These are phyloP conservation scores for Enoplosus armatus DNA, from an alignment of 2,797 vertebrate genomes.

Conservation along the genomic window DNA sequence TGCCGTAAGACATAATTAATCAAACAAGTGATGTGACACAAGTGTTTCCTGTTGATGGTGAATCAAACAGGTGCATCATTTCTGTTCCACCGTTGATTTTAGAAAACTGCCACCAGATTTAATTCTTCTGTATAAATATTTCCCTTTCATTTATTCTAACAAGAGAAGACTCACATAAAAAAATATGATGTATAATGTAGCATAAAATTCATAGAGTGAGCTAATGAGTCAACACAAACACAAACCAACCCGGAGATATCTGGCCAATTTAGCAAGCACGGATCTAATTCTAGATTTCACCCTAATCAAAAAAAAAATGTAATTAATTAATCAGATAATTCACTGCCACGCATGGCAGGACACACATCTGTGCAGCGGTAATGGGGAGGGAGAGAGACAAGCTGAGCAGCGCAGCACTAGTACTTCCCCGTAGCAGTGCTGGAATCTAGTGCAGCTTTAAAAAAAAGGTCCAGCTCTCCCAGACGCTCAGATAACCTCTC, in stretches of 20 bases:
- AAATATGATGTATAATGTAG: slow-evolving; percentile 21
- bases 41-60: slow-evolving; percentile 62
- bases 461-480: slow-evolving; percentile 55
- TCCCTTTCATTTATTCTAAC: slow-evolving; percentile 14
- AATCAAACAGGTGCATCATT: slow-evolving; percentile 74
- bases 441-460: slow-evolving; percentile 73
- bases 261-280: slow-evolving; percentile 76
- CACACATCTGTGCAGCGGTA: slow-evolving; percentile 82
- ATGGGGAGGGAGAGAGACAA: slow-evolving; percentile 62
- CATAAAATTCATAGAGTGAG: slow-evolving; percentile 45
- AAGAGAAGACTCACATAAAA: neutral
- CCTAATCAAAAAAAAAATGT: slow-evolving; percentile 84
- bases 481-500: slow-evolving; percentile 58
- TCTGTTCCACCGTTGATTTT: slow-evolving; percentile 23
- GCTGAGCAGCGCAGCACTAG: slow-evolving; percentile 62
- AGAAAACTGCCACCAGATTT: neutral
- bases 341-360: slow-evolving; percentile 81
- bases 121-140: slow-evolving; percentile 16
- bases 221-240: slow-evolving; percentile 64
- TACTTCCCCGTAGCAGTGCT: slow-evolving; percentile 64
- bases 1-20: slow-evolving; percentile 11
- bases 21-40: slow-evolving; percentile 40
- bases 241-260: slow-evolving; percentile 67
- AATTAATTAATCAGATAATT: slow-evolving; percentile 89
- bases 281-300: slow-evolving; percentile 85